Percentiles rank a stretch among this genome's conserved stretches.
Evolutionary conservation across 2,888 invertebrate species (phyloP).

Genomic region (Epicampocera succincta): DNA sequence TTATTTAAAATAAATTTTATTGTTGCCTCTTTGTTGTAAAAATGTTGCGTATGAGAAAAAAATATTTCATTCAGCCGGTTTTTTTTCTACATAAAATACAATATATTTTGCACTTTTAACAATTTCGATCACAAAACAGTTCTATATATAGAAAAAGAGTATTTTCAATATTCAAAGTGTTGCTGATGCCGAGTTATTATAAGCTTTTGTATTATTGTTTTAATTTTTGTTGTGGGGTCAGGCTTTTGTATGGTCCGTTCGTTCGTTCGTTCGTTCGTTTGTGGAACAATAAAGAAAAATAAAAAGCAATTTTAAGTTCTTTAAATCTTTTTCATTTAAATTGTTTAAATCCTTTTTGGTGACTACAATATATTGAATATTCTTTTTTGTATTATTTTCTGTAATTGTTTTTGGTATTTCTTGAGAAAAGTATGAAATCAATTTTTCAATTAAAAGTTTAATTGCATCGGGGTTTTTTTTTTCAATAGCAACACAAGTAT

Average conservation of each 20-base stretch:
- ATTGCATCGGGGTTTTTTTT: too few species aligned
- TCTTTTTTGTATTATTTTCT: not conserved
- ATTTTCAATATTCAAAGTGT: conserved; percentile 43
- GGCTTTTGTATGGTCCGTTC: conserved; percentile 6
- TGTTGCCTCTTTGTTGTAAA: conserved; percentile 39
- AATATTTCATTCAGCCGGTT: not conserved
- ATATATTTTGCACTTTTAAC: conserved; percentile 18
- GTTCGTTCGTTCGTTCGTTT: conserved; percentile 6
- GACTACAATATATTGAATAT: not conserved
- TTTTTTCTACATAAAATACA: not conserved
- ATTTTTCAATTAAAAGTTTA: too few species aligned
- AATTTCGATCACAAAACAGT: conserved; percentile 33
- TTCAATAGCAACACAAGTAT: too few species aligned
- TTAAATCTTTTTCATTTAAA: conserved; percentile 14
- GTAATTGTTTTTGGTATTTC: too few species aligned
- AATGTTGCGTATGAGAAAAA: conserved; percentile 25
- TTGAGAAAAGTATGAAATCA: too few species aligned
- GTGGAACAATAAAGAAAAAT: not conserved
- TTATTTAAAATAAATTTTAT: conserved; percentile 50
- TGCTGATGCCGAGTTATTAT: conserved; percentile 44
- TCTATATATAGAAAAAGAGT: conserved; percentile 12
- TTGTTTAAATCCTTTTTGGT: not conserved
- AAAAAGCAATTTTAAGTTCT: not conserved
- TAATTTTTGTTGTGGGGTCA: conserved; percentile 32
- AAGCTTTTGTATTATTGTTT: conserved; percentile 49